Base-by-base conservation (phyloP, 2,797 vertebrate species). In the Alauda arvensis region DNA sequence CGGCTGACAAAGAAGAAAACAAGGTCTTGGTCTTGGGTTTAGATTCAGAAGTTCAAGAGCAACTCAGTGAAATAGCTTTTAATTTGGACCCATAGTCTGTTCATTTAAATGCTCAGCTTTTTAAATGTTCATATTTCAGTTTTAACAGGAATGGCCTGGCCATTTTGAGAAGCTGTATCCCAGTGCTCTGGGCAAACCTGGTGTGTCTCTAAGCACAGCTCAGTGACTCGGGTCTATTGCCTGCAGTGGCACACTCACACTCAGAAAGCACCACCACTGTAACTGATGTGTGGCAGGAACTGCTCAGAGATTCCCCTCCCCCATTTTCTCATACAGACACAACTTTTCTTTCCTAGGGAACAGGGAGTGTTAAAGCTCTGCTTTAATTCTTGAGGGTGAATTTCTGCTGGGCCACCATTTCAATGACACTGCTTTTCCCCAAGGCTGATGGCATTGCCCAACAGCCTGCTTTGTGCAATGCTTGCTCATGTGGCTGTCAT, bases 401-500 rank as follows among this genome's bases (percentile, higher is more conserved):
- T 71, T 77, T 79, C 72, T 77, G 4, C 14, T 51, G 25, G 5
- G 7, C 12, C 24, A 52, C 12, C 4, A 21, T 71, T 65, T 56
- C n/a, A 39, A 3, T 43, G 21, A 5, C 17, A 6, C 7, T 34
- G 10, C 9, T 85, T 85, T 77, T 37, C n/a, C 60, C 77, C 26
- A 19, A 53, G 39, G 8, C 24, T 67, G 37, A 15, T 17, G 12
- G 18, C 31, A 25, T 15, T 34, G 25, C 42, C 24, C 53, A 42
- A 10, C 51, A 71, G 37, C 0, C 0, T 49, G 11, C 1, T 0
- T 71, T 81, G 14, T 3, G 4, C 37, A 69, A 5, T 62, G 9
- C 19, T 65, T 62, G 19, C 55, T 79, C 37, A 34, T 26, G 10
- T 43, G 26, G 23, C 21, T 55, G 6, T 55, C 24, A 10, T 4